phyloP scores from a whole-genome alignment of 1,140 invertebrate species.

The Meloidogyne chitwoodi region DNA sequence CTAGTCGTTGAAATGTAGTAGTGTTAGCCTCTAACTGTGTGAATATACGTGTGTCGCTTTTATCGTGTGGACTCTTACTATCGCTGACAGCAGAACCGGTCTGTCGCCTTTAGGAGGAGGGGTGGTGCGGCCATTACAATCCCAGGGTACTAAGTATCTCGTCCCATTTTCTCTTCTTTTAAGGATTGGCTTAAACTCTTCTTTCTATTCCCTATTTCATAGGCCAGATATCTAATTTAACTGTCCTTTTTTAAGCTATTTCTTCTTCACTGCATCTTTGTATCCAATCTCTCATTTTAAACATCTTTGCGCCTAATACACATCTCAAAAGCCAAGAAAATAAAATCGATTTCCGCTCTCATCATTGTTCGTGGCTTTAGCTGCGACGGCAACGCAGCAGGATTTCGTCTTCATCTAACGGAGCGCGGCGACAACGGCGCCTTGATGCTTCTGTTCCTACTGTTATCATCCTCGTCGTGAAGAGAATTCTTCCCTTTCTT shows the following conservation, averaged over 20 bases:
- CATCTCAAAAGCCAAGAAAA: background rate
- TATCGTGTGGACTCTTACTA: background rate
- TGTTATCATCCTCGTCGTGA: background rate
- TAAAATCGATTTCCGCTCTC: slow-evolving; percentile 24
- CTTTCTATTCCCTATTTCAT: background rate
- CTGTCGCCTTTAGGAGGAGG: background rate
- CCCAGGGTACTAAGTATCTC: background rate
- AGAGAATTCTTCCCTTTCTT: background rate
- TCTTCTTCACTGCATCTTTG: background rate
- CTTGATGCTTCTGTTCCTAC: background rate
- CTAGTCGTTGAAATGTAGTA: background rate
- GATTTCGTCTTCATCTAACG: slow-evolving; percentile 18
- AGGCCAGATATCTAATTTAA: background rate
- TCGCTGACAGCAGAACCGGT: background rate
- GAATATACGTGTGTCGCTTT: background rate
- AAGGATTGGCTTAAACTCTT: background rate
- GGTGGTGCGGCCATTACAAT: background rate
- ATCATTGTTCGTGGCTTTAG: slow-evolving; percentile 14
- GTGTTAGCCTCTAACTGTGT: background rate
- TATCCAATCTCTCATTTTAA: background rate
- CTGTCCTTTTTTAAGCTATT: background rate
- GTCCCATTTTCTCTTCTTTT: background rate
- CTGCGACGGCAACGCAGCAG: background rate
- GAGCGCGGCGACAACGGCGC: background rate
- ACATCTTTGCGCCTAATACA: background rate